Base-by-base conservation (phyloP, 2,113 vertebrate genomes). In the Butorides virescens region DNA sequence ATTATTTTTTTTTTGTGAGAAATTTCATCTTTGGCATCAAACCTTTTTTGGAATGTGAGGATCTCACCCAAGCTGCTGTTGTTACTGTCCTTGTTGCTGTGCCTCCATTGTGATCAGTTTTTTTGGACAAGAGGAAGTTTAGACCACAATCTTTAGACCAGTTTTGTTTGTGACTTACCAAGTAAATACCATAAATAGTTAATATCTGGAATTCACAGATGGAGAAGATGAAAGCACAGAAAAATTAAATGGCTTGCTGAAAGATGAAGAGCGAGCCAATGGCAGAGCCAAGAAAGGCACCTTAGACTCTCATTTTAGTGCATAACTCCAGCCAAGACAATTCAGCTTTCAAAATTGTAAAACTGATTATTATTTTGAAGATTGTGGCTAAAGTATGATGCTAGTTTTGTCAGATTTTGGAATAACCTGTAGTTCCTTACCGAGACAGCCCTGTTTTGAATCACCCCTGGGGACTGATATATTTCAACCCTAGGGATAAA, bases 381-480 rank as follows among this genome's bases (percentile, higher is more conserved):
- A 77, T 16, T 82, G 78, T 96, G 84, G 76, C 76, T 97, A 77
- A 93, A 90, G 44, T 92, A 86, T 71, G 86, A 75, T 78, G 32
- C 65, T 46, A 12, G 88, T 96, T 95, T 68, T 92, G 82, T 89
- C 78, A 90, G 80, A 93, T 93, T 89, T 96, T 92, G 94, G 93
- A 96, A 62, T 83, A 90, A 93, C 92, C 53, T 92, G 66, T 58
- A 95, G 74, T 80, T 97, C 92, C 80, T 97, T 94, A 91, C 71
- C 89, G 96, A 82, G 95, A 95, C 80, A 97, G 86, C 25, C 86
- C 67, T 98, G 92, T 79, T 97, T 95, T 95, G 72, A 94, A 97
- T 96, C 97, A 95, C 90, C 97, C 92, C 97, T 91, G 27, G 90
- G 93, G 96, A 92, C 90, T 97, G 97, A 94, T 62, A 95, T 95